Evolutionary conservation across 2,888 invertebrate genomes (phyloP).

Genomic region (Cephus nigrinus): DNA sequence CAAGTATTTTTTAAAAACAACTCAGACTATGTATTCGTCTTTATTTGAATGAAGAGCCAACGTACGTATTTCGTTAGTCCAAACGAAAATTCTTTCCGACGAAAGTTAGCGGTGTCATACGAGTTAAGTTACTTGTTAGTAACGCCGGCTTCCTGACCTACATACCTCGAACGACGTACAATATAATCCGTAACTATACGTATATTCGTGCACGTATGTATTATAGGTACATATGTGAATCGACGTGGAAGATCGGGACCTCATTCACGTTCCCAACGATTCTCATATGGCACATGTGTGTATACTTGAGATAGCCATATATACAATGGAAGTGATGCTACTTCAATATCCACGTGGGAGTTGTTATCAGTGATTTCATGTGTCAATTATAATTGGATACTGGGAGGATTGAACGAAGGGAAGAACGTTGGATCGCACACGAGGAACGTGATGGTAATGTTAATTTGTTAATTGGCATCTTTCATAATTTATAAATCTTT

Average conservation of each 20-base stretch:
- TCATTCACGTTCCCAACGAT: constrained; percentile 30
- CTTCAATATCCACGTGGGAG: background rate
- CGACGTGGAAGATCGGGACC: constrained; percentile 20
- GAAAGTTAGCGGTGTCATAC: constrained; percentile 39
- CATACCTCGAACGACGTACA: constrained; percentile 53
- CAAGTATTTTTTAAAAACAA: background rate
- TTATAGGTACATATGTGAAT: background rate
- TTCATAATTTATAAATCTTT: background rate
- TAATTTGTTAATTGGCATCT: background rate
- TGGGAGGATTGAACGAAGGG: background rate
- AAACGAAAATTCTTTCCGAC: constrained; percentile 40
- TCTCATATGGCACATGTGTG: constrained; percentile 10
- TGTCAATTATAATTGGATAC: background rate
- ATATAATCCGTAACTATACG: constrained; percentile 16
- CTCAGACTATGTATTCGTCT: background rate
- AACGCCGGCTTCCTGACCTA: constrained; percentile 61
- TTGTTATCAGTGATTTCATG: background rate
- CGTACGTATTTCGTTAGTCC: constrained; percentile 31
- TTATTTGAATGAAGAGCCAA: constrained; percentile 4
- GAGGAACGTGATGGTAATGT: background rate
- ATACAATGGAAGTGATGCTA: too few relatives aligned
- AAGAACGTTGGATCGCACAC: too few relatives aligned
- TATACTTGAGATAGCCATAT: background rate
- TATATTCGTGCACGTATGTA: background rate
- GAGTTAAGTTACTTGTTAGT: constrained; percentile 46